Conservation (phyloP, 2,113 vertebrate genomes). For the Promerops cafer region DNA sequence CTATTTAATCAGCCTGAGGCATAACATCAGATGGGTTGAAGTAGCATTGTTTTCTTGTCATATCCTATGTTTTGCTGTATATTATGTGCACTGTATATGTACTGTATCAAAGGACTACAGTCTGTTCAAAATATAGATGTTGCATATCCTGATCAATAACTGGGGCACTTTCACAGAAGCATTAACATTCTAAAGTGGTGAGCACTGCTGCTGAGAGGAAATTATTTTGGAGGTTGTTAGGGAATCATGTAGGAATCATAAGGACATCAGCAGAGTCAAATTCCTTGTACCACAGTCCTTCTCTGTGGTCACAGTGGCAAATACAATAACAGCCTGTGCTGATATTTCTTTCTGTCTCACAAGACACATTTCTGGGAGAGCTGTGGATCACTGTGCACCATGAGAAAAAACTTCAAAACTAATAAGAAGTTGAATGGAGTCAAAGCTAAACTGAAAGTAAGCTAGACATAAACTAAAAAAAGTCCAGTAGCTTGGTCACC, state of each 20-base stretch:
- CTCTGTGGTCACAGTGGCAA: background rate
- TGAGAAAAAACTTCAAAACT: background rate
- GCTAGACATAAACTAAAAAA: background rate
- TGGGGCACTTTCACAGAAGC: background rate
- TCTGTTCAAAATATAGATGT: background rate
- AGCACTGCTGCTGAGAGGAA: background rate
- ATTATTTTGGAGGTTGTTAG: background rate
- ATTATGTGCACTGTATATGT: background rate
- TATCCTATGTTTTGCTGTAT: background rate
- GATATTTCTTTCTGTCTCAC: background rate
- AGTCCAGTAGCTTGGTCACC: background rate
- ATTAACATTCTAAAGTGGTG: background rate
- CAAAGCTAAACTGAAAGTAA: background rate
- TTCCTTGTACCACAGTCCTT: background rate
- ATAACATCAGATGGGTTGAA: conserved; percentile 1
- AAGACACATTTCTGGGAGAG: background rate
- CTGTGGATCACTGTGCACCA: background rate
- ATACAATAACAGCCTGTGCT: background rate
- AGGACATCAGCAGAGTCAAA: background rate
- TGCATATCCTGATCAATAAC: background rate
- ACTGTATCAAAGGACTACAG: background rate
- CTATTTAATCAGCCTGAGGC: conserved; percentile 45
- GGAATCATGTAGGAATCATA: background rate
- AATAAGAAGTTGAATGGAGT: background rate
- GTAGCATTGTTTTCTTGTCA: background rate